Conservation (phyloP, 1,140 invertebrate genomes). For the Cepaea nemoralis region DNA sequence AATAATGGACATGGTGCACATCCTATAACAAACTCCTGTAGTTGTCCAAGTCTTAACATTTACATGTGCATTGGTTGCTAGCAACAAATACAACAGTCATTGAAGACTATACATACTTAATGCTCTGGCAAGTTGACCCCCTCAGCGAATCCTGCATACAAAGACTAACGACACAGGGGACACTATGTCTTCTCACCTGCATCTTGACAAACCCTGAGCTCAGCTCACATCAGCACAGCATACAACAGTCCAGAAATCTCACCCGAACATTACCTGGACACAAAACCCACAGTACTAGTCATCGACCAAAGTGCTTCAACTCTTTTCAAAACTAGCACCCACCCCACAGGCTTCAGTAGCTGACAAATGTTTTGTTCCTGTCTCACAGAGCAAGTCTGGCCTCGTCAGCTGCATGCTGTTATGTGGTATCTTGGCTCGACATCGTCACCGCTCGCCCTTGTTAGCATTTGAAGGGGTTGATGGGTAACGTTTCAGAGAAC, state of each 20-base stretch:
- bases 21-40: background rate
- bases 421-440: background rate
- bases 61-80: background rate
- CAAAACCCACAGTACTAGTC: background rate
- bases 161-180: background rate
- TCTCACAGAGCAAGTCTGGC: conserved; percentile 40
- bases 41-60: background rate
- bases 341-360: background rate
- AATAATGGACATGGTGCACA: background rate
- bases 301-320: background rate
- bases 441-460: conserved; percentile 3
- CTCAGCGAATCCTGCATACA: conserved; percentile 2
- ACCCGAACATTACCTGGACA: conserved; percentile 5
- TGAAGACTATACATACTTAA: background rate
- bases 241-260: conserved; percentile 14
- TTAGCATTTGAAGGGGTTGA: conserved; percentile 30
- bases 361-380: conserved; percentile 38
- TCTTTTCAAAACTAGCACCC: background rate
- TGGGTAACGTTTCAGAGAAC: conserved; percentile 22
- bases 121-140: background rate
- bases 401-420: conserved; percentile 16
- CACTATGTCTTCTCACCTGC: background rate
- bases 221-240: background rate
- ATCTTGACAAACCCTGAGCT: background rate
- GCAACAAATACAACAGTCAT: background rate